Base-by-base conservation (phyloP, 2,888 invertebrate genomes). In the Scaptomyza flava region DNA sequence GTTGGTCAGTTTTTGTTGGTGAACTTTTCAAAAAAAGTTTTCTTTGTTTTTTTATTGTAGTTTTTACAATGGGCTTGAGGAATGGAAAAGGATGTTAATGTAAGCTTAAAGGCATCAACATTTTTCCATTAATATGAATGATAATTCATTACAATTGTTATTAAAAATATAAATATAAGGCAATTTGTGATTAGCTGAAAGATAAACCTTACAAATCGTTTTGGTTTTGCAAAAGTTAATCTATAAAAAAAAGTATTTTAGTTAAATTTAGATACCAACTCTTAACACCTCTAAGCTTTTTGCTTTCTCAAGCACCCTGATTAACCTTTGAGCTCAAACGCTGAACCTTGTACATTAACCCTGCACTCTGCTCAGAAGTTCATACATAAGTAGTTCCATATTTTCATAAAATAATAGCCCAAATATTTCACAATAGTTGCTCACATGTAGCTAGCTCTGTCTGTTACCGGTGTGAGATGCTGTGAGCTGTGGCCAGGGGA, bases 401-500 rank as follows among this genome's bases (percentile, higher is more conserved):
- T 52, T 23, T 47, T 17, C 11, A 46, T 11, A 3, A 27, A 23
- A 3, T 38, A 12, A 45, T 38, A 41, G 36, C 48, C 48, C 42
- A 36, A 43, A 20, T 42, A 20, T 20, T 48, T 51, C 23, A 36
- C 53, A 38, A 60, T 34, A 50, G 51, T 27, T 46, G 45, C 58
- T 64, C 36, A 48, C 36, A 30, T 38, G 52, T 38, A 20, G 46
- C 42, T 58, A 20, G 14, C 34, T 46, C 9, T 8, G n/a, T n/a
- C 36, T n/a, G 6, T 41, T 41, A 43, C 36, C 50, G 59, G 53
- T 50, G 14, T 27, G 43, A 36, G 47, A 69, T 50, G 53, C 63
- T 64, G 61, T 64, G 56, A 33, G 56, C 33, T 64, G 64, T 48
- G 47, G 53, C 57, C 62, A 68, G 58, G 67, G 68, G 81, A 81